A percentile compares a stretch with the other conserved stretches of the same genome.
phyloP scores from a whole-genome alignment of 1,140 invertebrate species.

The Penaeus vannamei region DNA sequence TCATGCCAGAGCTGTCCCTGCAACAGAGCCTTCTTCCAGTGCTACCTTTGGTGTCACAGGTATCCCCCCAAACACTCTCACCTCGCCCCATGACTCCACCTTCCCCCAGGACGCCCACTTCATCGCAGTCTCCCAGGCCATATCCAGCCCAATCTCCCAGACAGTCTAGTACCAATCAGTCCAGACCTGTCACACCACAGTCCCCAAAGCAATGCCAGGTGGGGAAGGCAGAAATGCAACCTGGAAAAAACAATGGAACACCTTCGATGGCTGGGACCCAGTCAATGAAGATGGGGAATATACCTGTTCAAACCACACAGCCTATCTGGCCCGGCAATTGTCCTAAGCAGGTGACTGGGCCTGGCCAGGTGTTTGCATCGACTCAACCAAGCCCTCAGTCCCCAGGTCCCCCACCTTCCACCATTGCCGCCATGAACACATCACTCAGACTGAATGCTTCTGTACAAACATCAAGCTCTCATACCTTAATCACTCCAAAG shows the following conservation, averaged over 20 bases:
- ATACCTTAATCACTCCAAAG: slow-evolving; percentile 35
- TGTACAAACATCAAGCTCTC: slow-evolving; percentile 48
- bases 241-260: too few relatives aligned
- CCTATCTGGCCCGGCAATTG: not conserved
- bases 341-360: not conserved
- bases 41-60: slow-evolving; percentile 48
- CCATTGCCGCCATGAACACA: slow-evolving; percentile 34
- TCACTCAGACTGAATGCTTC: slow-evolving; percentile 43
- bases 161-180: not conserved
- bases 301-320: not conserved
- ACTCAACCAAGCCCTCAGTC: not conserved
- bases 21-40: slow-evolving; percentile 50
- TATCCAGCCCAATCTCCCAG: slow-evolving; percentile 3
- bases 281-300: not conserved
- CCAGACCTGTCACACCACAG: too few relatives aligned
- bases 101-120: slow-evolving; percentile 54
- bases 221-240: too few relatives aligned
- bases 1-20: slow-evolving; percentile 41
- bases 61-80: slow-evolving; percentile 42
- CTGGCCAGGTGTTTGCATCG: not conserved
- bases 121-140: slow-evolving; percentile 30
- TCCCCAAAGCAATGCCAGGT: too few relatives aligned
- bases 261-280: too few relatives aligned
- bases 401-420: not conserved
- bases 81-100: slow-evolving; percentile 56